Base-by-base conservation (phyloP, 2,797 vertebrate genomes). In the Hephaestus fuliginosus region DNA sequence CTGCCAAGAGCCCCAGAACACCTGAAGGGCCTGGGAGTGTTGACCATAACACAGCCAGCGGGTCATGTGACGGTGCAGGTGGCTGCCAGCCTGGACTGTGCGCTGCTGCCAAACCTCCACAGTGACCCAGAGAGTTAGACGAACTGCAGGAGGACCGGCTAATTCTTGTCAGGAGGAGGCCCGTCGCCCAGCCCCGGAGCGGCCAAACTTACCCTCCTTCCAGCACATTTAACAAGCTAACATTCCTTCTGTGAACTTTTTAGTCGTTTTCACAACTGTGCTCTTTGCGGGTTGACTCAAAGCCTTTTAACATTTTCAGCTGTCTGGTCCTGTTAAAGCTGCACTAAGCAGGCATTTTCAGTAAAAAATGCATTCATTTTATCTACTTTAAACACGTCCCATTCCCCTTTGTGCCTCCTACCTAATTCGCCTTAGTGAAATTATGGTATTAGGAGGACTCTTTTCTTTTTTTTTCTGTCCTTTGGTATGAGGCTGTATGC, bases 21-120 rank as follows among this genome's bases (percentile, higher is more conserved):
- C 78, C 86, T 82, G 71, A 78, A 60, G 70, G 72, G 55, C 76
- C 80, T 20, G 52, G 1, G 49, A 76, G 61, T 75, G 82, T 84
- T 71, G 86, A 74, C 85, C 82, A 52, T 49, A 86, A 81, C 53
- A 56, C 73, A 62, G 76, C 58, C 72, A 43, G 69, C 2, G 58
- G 74, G 83, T 91, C 91, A 91, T 87, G 90, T 91, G 91, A 91
- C 70, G 0, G 61, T 14, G 74, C 88, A 88, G 88, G 86, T 86
- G 90, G 80, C 82, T 55, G 82, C 82, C 80, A 85, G 85, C 56
- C 67, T 30, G 74, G 73, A 12, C 76, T 17, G 62, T 18, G 41
- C 2, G 61, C 76, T 9, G 71, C 83, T 75, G 88, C 86, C 86
- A 91, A 83, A 33, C 30, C 77, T 81, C 75, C 80, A 70, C 78